Conservation (phyloP, 2,888 invertebrate genomes). For the Pseudococcus jackbeardsleyi region DNA sequence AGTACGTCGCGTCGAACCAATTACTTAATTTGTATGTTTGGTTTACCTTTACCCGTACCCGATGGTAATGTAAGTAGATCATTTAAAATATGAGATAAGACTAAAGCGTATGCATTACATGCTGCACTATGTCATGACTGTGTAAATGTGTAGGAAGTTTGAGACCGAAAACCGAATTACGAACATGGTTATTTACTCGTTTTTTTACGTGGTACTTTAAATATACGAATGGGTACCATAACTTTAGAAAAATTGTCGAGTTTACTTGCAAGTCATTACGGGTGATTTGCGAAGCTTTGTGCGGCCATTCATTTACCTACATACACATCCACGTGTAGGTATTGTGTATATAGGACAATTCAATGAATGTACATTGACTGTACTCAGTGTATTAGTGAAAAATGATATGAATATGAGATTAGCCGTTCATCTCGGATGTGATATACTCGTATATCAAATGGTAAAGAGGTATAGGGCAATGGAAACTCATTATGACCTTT, state of each 20-base stretch:
- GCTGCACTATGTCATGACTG: background rate
- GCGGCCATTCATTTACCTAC: no score
- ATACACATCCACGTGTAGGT: no score
- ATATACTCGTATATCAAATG: background rate
- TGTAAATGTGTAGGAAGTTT: background rate
- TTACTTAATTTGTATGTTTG: background rate
- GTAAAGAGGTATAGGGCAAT: background rate
- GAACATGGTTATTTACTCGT: no score
- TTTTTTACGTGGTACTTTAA: no score
- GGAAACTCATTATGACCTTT: background rate
- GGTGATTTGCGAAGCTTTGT: no score
- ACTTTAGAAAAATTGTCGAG: background rate
- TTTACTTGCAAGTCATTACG: background rate
- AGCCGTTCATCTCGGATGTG: background rate
- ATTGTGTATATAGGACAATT: no score
- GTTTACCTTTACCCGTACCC: no score
- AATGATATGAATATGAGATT: background rate
- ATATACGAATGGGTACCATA: background rate
- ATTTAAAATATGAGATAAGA: background rate
- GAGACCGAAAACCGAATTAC: no score
- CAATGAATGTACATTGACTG: no score
- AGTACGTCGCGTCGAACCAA: background rate
- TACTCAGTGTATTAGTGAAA: no score
- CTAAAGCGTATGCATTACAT: background rate
- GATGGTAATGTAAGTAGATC: background rate